Evolutionary conservation across 2,888 invertebrate species (phyloP).

Genomic region (Eupithecia inturbata): DNA sequence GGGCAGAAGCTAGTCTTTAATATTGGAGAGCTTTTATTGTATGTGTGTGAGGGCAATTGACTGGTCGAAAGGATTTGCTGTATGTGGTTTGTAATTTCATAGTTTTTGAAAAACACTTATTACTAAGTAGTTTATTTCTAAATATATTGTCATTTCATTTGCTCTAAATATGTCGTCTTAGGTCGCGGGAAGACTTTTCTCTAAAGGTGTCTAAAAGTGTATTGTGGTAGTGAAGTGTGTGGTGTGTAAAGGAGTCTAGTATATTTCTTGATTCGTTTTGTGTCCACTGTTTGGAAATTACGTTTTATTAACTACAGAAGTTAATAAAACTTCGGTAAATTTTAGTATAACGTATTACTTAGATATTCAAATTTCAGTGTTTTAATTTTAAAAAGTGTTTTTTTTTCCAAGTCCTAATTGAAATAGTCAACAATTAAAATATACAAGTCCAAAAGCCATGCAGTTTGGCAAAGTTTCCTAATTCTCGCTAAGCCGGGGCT

Average conservation of each 20-base stretch:
- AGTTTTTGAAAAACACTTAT: not conserved
- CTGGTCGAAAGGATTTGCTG: not conserved
- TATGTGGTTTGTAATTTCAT: not conserved
- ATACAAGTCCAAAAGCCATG: not conserved
- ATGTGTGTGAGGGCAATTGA: not conserved
- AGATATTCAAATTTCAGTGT: too few species aligned
- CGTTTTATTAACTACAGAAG: not conserved
- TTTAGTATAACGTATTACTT: not conserved
- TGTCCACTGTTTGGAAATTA: not conserved
- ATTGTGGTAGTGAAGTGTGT: not conserved
- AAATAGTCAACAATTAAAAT: not conserved
- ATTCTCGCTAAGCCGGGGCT: not conserved
- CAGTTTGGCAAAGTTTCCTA: not conserved
- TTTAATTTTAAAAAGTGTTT: not conserved
- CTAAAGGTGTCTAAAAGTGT: not conserved
- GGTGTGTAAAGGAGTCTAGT: not conserved
- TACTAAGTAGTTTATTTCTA: not conserved
- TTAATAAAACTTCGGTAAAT: too few species aligned
- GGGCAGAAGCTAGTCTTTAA: too few species aligned
- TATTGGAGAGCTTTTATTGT: constrained; percentile 2
- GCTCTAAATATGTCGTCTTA: not conserved
- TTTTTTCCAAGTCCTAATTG: not conserved
- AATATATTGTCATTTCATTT: not conserved
- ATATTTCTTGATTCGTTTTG: not conserved
- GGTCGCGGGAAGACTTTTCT: not conserved